Base-by-base conservation (phyloP, 2,888 invertebrate species). In the Tetramorium bicarinatum region DNA sequence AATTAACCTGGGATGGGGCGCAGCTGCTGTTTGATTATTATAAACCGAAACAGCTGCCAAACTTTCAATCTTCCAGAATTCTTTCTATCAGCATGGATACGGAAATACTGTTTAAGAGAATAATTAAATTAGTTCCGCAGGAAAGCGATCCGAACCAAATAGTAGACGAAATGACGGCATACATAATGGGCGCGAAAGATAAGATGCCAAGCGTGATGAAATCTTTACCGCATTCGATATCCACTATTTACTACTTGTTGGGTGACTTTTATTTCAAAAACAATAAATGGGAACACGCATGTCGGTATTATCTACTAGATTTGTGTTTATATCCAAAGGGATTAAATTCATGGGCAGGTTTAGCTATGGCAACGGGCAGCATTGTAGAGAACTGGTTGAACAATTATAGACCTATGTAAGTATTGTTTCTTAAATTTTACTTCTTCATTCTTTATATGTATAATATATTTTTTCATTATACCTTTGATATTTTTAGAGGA, bases 261-360 rank as follows among this genome's bases (percentile, higher is more conserved):
- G 99, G 97, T 0, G 99, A 99, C 95, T 98, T 97, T 95, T 97
- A 98, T 95, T 98, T 99, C 93, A 99, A 99, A 95, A 98, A 97
- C 93, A 97, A 97, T 90, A 98, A 98, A 89, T 96, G 96, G 89
- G 95, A 95, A 44, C 96, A 97, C 93, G 97, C 98, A 15, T 96
- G 97, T 3, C 97, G 97, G 92, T 98, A 97, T 94, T 99, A 98
- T 93, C 96, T 97, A 80, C 95, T 97, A 90, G 99, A 99, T 95
- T 95, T 99, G 38, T 97, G 98, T 87, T 96, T 98, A 47, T 97
- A 97, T 94, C 97, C 97, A 1, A 95, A 96, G 76, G 96, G 99
- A 74, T 96, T 99, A 83, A 98, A 99, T 95, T 98, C 99, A 0
- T 99, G 99, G 99, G 98, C 99, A 1, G 97, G 98, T 77, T 96